Evolutionary conservation across 1,140 invertebrate genomes (phyloP).

Genomic region (Asobara japonica): DNA sequence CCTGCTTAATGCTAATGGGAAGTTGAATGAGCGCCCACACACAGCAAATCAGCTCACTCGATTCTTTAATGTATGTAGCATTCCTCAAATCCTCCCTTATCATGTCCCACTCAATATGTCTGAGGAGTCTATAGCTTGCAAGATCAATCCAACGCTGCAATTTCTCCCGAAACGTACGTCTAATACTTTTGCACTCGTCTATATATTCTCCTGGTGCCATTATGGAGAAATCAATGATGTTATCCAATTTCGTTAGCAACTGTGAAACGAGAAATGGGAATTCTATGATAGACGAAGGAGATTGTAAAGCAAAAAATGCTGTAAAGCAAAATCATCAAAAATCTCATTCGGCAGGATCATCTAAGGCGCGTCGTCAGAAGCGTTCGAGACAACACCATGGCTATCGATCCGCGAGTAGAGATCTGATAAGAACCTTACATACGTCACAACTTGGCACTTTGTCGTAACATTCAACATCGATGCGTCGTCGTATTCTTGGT

Average conservation of each 20-base stretch:
- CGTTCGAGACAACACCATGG: not conserved
- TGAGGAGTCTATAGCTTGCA: conserved; percentile 65
- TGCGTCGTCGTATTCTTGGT: conserved; percentile 61
- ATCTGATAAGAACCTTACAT: conserved; percentile 48
- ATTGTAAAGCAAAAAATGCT: no score
- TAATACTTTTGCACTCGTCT: conserved; percentile 65
- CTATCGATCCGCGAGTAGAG: not conserved
- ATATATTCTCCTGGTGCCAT: conserved; percentile 44
- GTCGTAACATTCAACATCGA: conserved; percentile 56
- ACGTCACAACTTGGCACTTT: conserved; percentile 50
- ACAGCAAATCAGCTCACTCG: conserved; percentile 63
- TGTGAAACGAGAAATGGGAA: conserved; percentile 44
- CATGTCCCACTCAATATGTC: conserved; percentile 68
- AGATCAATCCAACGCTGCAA: conserved; percentile 64
- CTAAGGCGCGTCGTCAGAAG: no score
- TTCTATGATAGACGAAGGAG: conserved; percentile 4
- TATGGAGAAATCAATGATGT: conserved; percentile 55
- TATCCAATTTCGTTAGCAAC: conserved; percentile 64
- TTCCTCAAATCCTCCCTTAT: conserved; percentile 64
- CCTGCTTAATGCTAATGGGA: conserved; percentile 57
- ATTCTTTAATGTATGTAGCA: conserved; percentile 61
- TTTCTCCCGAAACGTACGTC: conserved; percentile 61
- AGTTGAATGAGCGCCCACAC: conserved; percentile 66
- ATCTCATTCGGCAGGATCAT: no score
- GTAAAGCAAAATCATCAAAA: no score